Base-by-base conservation (phyloP, 2,888 invertebrate species). In the Ormyrus labotus region DNA sequence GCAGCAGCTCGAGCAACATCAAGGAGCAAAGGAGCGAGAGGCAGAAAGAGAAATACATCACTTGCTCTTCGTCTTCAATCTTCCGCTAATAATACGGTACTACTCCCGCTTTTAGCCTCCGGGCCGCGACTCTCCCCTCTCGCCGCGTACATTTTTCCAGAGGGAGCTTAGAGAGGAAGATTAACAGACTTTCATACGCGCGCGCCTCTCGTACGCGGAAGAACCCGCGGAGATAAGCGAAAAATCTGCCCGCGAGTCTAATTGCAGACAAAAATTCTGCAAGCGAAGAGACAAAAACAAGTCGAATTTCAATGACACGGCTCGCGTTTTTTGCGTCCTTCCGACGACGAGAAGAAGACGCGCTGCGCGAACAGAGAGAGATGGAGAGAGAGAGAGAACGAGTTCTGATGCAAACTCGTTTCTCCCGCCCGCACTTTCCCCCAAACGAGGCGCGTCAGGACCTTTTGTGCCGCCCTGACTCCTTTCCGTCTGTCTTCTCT, bases 401-500 rank as follows among this genome's bases (percentile, higher is more conserved):
- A 79, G 79, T 79, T 75, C 19, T 51, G 70, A 71, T 58, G 63
- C 65, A 81, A 81, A 81, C 81, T 67, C 81, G 81, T 81, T 78
- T 81, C 78, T 76, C 79, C 74, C 81, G 68, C 80, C 81, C 81
- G 81, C 81, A 74, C 81, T 81, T 77, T 72, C 73, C 75, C 73
- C 81, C 77, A 73, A 73, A 79, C 65, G 72, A 58, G 34, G 10
- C 34, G 34, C 10, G 77, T 34, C 34, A 72, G 65, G 51, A 58
- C 47, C 78, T 73, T 73, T 65, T 73, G 61, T 68, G 34, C 48
- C 76, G 6, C 10, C 34, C 58, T 34, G 63, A 45, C 70, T 11
- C 50, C 51, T 65, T 53, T 51, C 71, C 34, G 34, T 67, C 75
- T 74, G 58, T 68, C 71, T 55, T 47, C 57, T 83, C 34, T 34